phyloP scores from a whole-genome alignment of 2,797 vertebrate species.

The Clarias platycephalus region DNA sequence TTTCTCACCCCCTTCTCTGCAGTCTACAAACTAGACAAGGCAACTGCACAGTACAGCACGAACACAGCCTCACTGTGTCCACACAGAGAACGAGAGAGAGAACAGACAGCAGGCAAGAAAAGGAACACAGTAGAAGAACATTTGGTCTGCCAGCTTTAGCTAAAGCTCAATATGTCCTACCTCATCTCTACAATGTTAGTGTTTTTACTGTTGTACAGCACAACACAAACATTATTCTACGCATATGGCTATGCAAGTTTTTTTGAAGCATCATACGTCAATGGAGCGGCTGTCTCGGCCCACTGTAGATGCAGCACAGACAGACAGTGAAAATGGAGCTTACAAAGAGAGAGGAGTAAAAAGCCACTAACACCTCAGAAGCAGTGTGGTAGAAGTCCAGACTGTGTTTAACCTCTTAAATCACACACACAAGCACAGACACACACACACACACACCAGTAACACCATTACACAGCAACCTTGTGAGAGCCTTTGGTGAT shows the following conservation, averaged over 20 bases:
- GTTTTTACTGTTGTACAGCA: constrained; percentile 63
- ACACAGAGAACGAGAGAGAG: constrained; percentile 27
- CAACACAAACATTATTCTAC: constrained; percentile 58
- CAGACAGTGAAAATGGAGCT: constrained; percentile 48
- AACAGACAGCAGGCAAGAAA: constrained; percentile 18
- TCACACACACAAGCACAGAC: constrained; percentile 53
- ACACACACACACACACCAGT: constrained; percentile 54
- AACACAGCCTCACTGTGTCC: constrained; percentile 43
- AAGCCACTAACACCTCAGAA: constrained; percentile 59
- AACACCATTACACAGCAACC: constrained; percentile 63
- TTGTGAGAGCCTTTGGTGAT: constrained; percentile 67
- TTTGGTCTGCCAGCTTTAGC: constrained; percentile 51
- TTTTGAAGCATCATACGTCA: constrained; percentile 48
- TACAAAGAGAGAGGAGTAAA: constrained; percentile 52
- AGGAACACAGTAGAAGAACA: constrained; percentile 24
- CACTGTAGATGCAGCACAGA: constrained; percentile 44
- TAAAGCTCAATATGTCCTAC: constrained; percentile 68
- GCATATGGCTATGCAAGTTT: constrained; percentile 63
- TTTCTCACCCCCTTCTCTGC: constrained; percentile 17
- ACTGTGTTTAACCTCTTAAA: constrained; percentile 65
- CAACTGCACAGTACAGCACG: constrained; percentile 41
- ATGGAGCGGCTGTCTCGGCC: constrained; percentile 45
- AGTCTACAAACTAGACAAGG: constrained; percentile 37
- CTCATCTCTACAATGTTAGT: constrained; percentile 58
- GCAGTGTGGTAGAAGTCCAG: not conserved